phyloP scores from a whole-genome alignment of 2,797 vertebrate species.

The Tadarida brasiliensis region DNA sequence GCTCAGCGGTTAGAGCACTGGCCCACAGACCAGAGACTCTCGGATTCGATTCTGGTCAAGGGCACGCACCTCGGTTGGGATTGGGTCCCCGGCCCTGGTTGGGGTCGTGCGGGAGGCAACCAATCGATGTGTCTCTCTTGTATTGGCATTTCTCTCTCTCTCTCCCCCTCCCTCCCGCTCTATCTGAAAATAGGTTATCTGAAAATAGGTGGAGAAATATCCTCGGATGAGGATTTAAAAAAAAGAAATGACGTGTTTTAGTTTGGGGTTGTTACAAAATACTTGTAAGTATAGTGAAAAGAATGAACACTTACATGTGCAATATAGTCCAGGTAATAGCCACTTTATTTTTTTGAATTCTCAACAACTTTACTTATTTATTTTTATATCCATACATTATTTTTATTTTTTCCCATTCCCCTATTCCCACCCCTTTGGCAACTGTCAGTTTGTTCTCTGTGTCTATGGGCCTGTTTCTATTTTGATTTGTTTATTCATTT shows the following conservation, averaged over 20 bases:
- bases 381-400: background rate
- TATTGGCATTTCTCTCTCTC: too few species aligned
- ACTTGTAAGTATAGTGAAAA: background rate
- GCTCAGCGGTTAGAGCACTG: too few species aligned
- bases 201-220: too few species aligned
- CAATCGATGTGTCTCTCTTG: too few species aligned
- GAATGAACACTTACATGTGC: background rate
- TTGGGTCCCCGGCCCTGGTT: too few species aligned
- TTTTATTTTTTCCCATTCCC: background rate
- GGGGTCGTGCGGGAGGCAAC: too few species aligned
- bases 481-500: background rate
- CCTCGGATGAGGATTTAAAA: too few species aligned
- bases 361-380: background rate
- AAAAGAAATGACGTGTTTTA: conserved; percentile 34
- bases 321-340: background rate
- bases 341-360: background rate
- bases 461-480: background rate
- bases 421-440: background rate
- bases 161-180: too few species aligned
- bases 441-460: background rate
- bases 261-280: conserved; percentile 27
- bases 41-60: too few species aligned
- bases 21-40: too few species aligned
- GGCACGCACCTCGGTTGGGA: too few species aligned
- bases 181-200: too few species aligned